Evolutionary conservation across 2,113 vertebrate species (phyloP).

Genomic region (Lontra canadensis): DNA sequence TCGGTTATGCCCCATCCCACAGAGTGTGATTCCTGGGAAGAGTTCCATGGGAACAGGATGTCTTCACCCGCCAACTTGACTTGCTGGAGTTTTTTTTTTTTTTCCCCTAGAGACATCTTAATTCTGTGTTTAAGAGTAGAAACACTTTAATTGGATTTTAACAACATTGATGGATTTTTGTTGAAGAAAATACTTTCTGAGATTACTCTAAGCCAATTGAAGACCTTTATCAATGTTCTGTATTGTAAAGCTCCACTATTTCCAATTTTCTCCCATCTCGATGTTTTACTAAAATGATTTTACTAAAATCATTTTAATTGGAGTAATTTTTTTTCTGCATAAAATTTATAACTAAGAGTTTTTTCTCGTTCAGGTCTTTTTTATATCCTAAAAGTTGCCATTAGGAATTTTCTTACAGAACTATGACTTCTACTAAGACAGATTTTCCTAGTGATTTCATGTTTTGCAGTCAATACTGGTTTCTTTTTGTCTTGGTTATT

Average conservation of each 20-base stretch:
- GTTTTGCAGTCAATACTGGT: background rate
- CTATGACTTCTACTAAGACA: background rate
- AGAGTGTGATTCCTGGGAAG: background rate
- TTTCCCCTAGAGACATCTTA: background rate
- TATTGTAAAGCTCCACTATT: background rate
- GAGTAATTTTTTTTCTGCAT: slow-evolving; percentile 37
- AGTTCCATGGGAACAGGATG: background rate
- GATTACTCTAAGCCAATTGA: background rate
- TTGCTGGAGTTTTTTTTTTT: background rate
- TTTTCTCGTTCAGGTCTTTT: background rate
- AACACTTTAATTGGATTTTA: background rate
- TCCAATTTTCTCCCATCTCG: background rate
- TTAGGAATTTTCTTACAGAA: background rate
- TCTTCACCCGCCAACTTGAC: background rate
- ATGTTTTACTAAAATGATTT: slow-evolving; percentile 11
- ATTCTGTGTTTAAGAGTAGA: background rate
- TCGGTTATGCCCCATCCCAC: fast-evolving
- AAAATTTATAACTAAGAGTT: background rate
- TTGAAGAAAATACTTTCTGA: background rate
- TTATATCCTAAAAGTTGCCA: background rate
- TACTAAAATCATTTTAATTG: slow-evolving; percentile 31
- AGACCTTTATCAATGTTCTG: background rate
- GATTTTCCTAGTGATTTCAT: background rate
- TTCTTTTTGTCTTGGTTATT: background rate
- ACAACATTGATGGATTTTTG: background rate